A percentile compares a stretch with the other conserved stretches of the same genome.
phyloP scores from a whole-genome alignment of 2,113 vertebrate genomes.

The Sitta europaea region DNA sequence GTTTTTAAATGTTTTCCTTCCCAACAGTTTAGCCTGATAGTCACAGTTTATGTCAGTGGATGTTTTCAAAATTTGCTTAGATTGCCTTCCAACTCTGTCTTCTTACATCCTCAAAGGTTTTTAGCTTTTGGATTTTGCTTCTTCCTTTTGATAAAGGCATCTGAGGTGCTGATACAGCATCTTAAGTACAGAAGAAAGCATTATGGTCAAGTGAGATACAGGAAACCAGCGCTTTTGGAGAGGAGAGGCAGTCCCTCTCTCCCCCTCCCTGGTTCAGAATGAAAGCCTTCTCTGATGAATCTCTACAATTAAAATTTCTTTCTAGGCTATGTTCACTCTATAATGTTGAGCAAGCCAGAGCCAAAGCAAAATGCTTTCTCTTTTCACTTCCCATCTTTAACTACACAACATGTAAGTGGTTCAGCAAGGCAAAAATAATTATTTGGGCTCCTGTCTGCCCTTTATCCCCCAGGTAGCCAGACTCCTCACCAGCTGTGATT shows the following conservation, averaged over 20 bases:
- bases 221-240: background rate
- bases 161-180: conserved; percentile 36
- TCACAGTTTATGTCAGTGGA: conserved; percentile 15
- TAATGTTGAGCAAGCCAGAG: background rate
- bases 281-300: background rate
- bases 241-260: background rate
- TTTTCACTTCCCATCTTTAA: background rate
- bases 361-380: background rate
- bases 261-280: background rate
- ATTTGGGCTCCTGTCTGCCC: background rate
- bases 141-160: background rate
- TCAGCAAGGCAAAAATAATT: background rate
- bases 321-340: background rate
- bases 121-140: conserved; percentile 13
- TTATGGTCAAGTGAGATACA: conserved; percentile 3
- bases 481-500: background rate
- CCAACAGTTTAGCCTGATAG: conserved; percentile 19
- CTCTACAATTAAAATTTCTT: conserved; percentile 15
- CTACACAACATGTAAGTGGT: background rate
- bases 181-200: conserved; percentile 8
- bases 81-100: conserved; percentile 34
- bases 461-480: background rate
- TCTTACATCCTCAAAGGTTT: conserved; percentile 32
- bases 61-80: conserved; percentile 48
- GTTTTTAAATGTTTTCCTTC: conserved; percentile 33